phyloP scores from a whole-genome alignment of 2,113 vertebrate genomes.

The Australoheros scitulus region DNA sequence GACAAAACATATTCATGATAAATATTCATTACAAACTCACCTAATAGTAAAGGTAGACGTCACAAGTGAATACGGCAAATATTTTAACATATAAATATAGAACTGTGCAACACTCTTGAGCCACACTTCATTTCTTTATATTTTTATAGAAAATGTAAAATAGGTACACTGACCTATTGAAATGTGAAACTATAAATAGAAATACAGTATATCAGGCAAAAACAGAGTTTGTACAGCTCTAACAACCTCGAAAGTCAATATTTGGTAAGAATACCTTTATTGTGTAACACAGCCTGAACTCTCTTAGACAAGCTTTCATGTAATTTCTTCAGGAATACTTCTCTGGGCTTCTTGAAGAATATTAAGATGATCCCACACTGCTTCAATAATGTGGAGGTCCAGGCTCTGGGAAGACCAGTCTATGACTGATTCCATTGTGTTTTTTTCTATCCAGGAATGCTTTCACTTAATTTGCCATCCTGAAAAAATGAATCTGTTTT shows the following conservation, averaged over 20 bases:
- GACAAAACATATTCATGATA: neutral
- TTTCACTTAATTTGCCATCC: too few species aligned
- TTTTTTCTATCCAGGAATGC: neutral
- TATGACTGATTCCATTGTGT: neutral
- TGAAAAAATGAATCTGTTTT: too few species aligned
- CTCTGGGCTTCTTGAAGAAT: neutral
- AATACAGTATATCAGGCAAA: neutral
- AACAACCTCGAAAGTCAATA: accelerated
- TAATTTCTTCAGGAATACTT: neutral
- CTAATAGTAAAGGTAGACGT: neutral
- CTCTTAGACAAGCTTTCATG: accelerated
- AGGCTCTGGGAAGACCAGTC: neutral
- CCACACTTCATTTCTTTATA: neutral
- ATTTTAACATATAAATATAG: neutral
- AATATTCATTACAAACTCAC: neutral
- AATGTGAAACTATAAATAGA: neutral
- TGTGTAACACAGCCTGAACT: neutral
- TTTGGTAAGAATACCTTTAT: neutral
- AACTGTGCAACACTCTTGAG: neutral
- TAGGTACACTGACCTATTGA: neutral
- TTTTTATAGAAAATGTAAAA: neutral
- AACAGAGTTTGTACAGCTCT: too few species aligned
- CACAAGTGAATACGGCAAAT: neutral
- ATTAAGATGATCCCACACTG: neutral
- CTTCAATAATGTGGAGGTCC: neutral